Evolutionary conservation across 2,113 vertebrate genomes (phyloP).

Genomic region (Nansenia antarctica): DNA sequence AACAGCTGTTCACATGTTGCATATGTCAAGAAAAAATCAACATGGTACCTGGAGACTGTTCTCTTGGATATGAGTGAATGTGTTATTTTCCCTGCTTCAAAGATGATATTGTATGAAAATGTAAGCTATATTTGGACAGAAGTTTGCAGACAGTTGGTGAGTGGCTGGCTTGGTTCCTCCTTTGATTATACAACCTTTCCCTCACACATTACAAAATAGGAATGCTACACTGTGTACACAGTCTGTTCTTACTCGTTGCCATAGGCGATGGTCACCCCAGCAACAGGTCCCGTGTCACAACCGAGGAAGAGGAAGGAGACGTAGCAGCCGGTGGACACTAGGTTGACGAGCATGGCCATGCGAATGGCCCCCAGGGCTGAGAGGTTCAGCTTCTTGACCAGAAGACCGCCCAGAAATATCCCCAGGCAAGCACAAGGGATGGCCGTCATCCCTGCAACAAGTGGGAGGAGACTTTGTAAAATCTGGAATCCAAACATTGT

Average conservation of each 20-base stretch:
- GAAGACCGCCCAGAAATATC: constrained; percentile 94
- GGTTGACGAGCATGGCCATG: constrained; percentile 98
- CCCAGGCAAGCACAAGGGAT: constrained; percentile 96
- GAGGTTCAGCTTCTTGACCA: constrained; percentile 97
- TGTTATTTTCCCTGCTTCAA: no score
- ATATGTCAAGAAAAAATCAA: not conserved
- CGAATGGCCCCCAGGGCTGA: constrained; percentile 93
- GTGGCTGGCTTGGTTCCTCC: not conserved
- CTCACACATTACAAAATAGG: not conserved
- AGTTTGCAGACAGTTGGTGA: not conserved
- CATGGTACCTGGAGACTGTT: no score
- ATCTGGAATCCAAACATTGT: no score
- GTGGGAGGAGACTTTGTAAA: not conserved
- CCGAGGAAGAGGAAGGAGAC: constrained; percentile 97
- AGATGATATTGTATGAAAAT: no score
- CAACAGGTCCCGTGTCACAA: constrained; percentile 93
- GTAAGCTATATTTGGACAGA: constrained; percentile 3
- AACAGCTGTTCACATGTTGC: not conserved
- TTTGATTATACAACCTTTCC: not conserved
- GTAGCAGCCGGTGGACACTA: constrained; percentile 95
- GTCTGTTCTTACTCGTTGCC: constrained; percentile 84
- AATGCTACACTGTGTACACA: constrained; percentile 12
- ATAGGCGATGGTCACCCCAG: constrained; percentile 91
- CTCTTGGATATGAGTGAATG: no score
- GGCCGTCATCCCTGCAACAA: constrained; percentile 89